Percentiles rank a stretch among this genome's conserved stretches.
Conservation (phyloP, 1,140 invertebrate genomes). For the Zaprionus taronus region DNA sequence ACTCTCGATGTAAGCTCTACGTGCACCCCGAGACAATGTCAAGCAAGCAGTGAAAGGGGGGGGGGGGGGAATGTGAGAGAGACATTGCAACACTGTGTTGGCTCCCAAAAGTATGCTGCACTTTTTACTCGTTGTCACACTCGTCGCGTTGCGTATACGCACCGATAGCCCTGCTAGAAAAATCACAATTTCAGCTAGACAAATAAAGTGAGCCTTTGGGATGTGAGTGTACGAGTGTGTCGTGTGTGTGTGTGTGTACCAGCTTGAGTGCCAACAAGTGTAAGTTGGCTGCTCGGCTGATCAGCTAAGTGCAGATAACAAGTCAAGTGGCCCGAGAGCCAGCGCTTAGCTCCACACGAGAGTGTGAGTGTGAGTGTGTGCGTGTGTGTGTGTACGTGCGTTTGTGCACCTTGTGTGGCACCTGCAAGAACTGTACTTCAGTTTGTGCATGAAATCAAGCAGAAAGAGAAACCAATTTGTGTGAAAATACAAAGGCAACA, state of each 20-base stretch:
- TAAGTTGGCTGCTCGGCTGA: conserved; percentile 67
- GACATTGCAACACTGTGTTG: conserved; percentile 27
- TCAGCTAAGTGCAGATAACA: conserved; percentile 77
- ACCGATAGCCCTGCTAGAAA: conserved; percentile 33
- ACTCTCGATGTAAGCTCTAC: conserved; percentile 55
- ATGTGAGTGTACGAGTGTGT: conserved; percentile 3
- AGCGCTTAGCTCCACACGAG: conserved; percentile 43
- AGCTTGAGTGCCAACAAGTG: conserved; percentile 72
- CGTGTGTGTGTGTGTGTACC: neutral
- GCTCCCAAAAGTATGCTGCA: conserved; percentile 39
- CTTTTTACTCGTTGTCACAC: conserved; percentile 46
- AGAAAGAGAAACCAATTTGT: conserved; percentile 81
- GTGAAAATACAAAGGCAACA: conserved; percentile 69
- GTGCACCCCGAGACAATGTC: conserved; percentile 44
- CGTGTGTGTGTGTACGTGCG: neutral
- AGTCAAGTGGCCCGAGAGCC: conserved; percentile 65
- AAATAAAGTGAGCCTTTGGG: conserved; percentile 52
- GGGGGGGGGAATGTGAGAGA: neutral
- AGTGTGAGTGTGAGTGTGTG: conserved; percentile 33
- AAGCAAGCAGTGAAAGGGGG: neutral
- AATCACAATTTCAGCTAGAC: conserved; percentile 58
- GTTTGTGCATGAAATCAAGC: conserved; percentile 79
- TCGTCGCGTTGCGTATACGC: conserved; percentile 58
- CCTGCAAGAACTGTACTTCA: conserved; percentile 65
- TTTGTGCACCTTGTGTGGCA: conserved; percentile 39